Base-by-base conservation (phyloP, 2,113 vertebrate genomes). In the Elephantulus edwardii region DNA sequence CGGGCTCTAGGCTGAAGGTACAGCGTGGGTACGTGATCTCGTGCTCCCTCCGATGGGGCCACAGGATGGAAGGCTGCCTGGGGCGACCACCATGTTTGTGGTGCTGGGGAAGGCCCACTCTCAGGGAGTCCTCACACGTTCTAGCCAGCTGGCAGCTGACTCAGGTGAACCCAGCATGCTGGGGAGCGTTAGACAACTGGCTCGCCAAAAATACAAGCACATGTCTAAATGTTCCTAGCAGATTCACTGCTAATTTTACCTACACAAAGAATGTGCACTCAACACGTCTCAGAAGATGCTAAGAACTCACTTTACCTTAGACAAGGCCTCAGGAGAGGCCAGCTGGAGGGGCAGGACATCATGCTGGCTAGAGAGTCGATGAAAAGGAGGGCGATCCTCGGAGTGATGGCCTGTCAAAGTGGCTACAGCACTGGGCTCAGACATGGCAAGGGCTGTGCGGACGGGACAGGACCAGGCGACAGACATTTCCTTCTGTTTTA, bases 41-140 rank as follows among this genome's bases (percentile, higher is more conserved):
- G 4, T 62, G 33, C 46, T 68, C 56, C 33, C 50, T 30, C 5
- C 0, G 0, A 33, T 1, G 42, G 48, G 16, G 35, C 38, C 2
- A 46, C 0, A 2, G 68, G 40, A 33, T 3, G n/a, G 54, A 66
- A 56, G 0, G 13, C 28, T 0, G 16, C 14, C 44, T 5, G 3
- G 0, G 6, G 26, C 26, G 72, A 50, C 1, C 0, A 6, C 50
- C 7, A 20, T 19, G 56, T 24, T 0, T 0, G 30, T 0, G 0
- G 38, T 28, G 11, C 22, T 0, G 12, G 30, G 12, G n/a, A 62
- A 68, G 42, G 68, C 19, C 5, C 0, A 0, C 7, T 26, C 28
- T 70, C 70, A 11, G 14, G 0, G 10, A 48, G 9, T 30, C 56
- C 22, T 35, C 46, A 17, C 12, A 14, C 28, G 7, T 6, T 7